Conservation (phyloP, 2,888 invertebrate genomes). For the Drosophila putrida region DNA sequence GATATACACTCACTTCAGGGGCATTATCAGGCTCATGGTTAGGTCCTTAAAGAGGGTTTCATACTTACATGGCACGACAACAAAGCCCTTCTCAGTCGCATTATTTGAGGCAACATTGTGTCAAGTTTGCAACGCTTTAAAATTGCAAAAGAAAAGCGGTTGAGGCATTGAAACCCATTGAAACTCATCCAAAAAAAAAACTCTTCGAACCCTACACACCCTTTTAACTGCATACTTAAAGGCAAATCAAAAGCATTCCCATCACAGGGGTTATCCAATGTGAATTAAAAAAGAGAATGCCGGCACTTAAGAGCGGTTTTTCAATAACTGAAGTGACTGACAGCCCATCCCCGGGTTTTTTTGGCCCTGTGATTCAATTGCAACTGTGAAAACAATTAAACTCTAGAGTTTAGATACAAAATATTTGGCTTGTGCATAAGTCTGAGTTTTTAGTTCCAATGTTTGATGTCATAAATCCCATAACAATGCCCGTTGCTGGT, state of each 20-base stretch:
- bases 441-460: conserved; percentile 26
- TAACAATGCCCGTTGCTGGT: conserved; percentile 73
- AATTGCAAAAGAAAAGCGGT: conserved; percentile 52
- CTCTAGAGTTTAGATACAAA: conserved; percentile 62
- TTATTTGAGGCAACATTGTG: conserved; percentile 71
- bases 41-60: conserved; percentile 57
- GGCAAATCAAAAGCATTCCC: conserved; percentile 65
- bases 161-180: conserved; percentile 34
- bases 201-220: conserved; percentile 57
- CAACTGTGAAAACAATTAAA: conserved; percentile 80
- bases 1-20: conserved; percentile 81
- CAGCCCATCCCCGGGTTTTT: conserved; percentile 45
- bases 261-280: conserved; percentile 58
- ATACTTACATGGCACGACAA: conserved; percentile 34
- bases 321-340: conserved; percentile 54
- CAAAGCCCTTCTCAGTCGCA: conserved; percentile 35
- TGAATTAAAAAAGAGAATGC: conserved; percentile 38
- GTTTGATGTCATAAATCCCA: conserved; percentile 78
- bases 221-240: conserved; percentile 61
- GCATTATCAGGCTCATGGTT: conserved; percentile 69
- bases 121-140: conserved; percentile 69
- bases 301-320: conserved; percentile 73
- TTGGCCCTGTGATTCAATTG: conserved; percentile 38
- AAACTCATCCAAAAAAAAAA: conserved; percentile 35
- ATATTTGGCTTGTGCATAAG: conserved; percentile 62